phyloP scores from a whole-genome alignment of 2,888 invertebrate species.

The Drosophila maculinotata region DNA sequence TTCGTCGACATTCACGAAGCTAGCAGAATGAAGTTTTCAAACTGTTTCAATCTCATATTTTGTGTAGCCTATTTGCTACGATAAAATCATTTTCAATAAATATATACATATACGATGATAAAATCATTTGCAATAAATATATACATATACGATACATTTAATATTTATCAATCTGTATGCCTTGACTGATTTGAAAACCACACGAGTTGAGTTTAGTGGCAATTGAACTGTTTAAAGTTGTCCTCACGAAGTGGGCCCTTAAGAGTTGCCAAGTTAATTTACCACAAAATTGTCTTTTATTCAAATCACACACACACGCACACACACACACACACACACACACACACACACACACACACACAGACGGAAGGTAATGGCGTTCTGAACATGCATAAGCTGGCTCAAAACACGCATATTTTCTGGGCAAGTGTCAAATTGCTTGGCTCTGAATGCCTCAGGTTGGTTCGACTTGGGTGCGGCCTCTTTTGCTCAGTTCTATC shows the following conservation, averaged over 20 bases:
- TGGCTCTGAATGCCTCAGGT: constrained; percentile 8
- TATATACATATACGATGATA: no score
- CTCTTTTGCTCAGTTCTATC: constrained; percentile 15
- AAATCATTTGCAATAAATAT: no score
- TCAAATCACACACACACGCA: constrained; percentile 28
- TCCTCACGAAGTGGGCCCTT: constrained; percentile 10
- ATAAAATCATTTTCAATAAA: no score
- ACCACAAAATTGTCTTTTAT: constrained; percentile 50
- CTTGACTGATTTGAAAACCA: constrained; percentile 1
- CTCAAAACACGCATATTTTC: constrained; percentile 59
- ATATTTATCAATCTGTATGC: no score
- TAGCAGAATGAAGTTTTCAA: no score
- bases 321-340: constrained; percentile 2
- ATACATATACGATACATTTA: no score
- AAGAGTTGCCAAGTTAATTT: constrained; percentile 55
- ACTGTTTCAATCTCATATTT: no score
- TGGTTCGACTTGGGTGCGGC: constrained; percentile 24
- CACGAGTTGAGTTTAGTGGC: constrained; percentile 13
- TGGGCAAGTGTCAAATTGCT: constrained; percentile 51
- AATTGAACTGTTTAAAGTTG: constrained; percentile 19
- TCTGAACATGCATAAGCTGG: constrained; percentile 57
- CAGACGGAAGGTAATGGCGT: constrained; percentile 14
- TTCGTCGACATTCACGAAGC: no score
- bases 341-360: background rate
- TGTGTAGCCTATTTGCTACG: no score